These are phyloP conservation scores for Pteropus rufus DNA, from an alignment of 2,797 vertebrate genomes.

Conservation along the genomic window DNA sequence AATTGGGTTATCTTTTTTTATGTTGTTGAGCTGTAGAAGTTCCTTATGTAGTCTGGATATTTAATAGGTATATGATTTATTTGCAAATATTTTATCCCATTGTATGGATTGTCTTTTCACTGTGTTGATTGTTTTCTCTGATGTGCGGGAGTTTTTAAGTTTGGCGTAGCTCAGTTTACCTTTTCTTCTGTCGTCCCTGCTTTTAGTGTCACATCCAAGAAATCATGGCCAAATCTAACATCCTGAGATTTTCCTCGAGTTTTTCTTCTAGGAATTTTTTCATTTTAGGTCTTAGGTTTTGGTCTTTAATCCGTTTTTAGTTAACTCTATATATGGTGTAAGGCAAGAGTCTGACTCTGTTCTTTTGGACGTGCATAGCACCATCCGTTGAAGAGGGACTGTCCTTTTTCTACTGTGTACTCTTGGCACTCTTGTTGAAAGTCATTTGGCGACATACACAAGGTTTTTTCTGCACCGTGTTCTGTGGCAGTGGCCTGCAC, in stretches of 20 bases:
- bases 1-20: background rate
- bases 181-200: background rate
- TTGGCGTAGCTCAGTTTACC: background rate
- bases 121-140: background rate
- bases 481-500: background rate
- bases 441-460: background rate
- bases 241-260: background rate
- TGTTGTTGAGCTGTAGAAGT: background rate
- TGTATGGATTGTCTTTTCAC: background rate
- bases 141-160: background rate
- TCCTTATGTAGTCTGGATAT: background rate
- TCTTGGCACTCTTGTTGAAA: background rate
- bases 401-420: background rate
- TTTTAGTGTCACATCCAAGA: background rate
- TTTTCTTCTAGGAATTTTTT: background rate
- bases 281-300: background rate
- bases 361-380: background rate
- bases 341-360: background rate
- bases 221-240: background rate
- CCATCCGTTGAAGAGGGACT: background rate
- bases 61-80: background rate
- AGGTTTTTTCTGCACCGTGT: background rate
- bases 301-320: background rate
- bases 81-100: background rate
- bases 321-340: background rate